A percentile compares a stretch with the other conserved stretches of the same genome.
Conservation (phyloP, 2,113 vertebrate species). For the Taxidea taxus region DNA sequence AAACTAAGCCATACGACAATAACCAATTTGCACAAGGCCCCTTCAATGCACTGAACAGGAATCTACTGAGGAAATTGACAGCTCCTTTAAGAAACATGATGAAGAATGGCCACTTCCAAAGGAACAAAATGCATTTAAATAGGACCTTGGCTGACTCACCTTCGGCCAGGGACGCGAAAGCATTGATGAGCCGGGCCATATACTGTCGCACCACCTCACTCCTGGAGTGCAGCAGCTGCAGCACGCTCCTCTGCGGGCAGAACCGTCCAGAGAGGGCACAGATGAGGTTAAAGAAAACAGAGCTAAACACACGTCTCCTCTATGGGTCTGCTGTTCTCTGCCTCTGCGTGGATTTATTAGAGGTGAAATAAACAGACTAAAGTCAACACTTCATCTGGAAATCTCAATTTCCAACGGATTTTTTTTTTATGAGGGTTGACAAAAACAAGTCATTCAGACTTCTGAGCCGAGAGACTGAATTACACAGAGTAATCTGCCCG, state of each 20-base stretch:
- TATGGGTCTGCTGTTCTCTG: fast-evolving
- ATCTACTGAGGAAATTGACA: background rate
- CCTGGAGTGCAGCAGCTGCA: slow-evolving; percentile 88
- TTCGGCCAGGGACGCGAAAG: slow-evolving; percentile 91
- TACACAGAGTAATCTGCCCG: background rate
- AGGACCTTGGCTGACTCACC: slow-evolving; percentile 81
- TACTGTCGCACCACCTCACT: slow-evolving; percentile 93
- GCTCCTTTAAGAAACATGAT: background rate
- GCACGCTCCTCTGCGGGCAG: slow-evolving; percentile 84
- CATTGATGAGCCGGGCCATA: slow-evolving; percentile 92
- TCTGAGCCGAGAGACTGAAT: background rate
- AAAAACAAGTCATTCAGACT: background rate
- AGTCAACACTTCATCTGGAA: background rate
- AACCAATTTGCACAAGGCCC: background rate
- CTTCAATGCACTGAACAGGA: background rate
- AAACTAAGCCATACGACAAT: background rate
- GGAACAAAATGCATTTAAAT: fast-evolving
- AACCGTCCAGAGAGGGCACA: background rate
- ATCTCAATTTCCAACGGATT: background rate
- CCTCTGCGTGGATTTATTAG: background rate
- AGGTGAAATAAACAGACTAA: background rate
- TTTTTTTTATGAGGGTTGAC: background rate
- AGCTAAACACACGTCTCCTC: background rate
- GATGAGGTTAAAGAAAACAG: background rate
- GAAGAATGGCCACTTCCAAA: background rate